These are phyloP conservation scores for Phyllotreta cruciferae DNA, from an alignment of 2,888 invertebrate species.

Conservation along the genomic window DNA sequence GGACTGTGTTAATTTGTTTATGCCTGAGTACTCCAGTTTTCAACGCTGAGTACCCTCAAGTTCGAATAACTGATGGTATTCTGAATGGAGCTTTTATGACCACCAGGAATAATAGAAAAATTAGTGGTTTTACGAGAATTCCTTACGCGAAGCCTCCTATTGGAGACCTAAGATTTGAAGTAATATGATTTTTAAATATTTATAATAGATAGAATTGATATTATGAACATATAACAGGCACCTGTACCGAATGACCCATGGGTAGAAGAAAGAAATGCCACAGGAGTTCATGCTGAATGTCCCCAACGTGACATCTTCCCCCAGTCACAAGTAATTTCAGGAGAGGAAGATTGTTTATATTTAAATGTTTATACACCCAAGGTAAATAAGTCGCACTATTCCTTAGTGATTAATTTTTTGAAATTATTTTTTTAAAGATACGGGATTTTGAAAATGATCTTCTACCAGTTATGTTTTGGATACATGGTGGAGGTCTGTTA, in stretches of 20 bases:
- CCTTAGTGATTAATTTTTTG: neutral
- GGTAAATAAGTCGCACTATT: slow-evolving; percentile 43
- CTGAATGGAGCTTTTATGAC: slow-evolving; percentile 56
- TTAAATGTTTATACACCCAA: slow-evolving; percentile 74
- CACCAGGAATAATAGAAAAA: slow-evolving; percentile 57
- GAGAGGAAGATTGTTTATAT: slow-evolving; percentile 84
- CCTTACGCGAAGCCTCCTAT: slow-evolving; percentile 58
- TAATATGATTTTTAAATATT: slow-evolving; percentile 34
- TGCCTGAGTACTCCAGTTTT: too few relatives aligned
- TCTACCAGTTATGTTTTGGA: slow-evolving; percentile 77
- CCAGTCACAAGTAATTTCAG: slow-evolving; percentile 70
- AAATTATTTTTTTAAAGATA: slow-evolving; percentile 34
- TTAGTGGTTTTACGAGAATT: slow-evolving; percentile 61
- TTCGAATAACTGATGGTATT: slow-evolving; percentile 56
- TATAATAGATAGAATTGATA: too few relatives aligned
- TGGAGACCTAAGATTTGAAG: slow-evolving; percentile 56
- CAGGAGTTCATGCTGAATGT: slow-evolving; percentile 72
- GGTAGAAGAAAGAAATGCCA: slow-evolving; percentile 70
- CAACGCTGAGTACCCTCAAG: slow-evolving; percentile 35
- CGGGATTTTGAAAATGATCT: slow-evolving; percentile 41
- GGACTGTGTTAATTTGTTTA: too few relatives aligned
- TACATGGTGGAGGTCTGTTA: slow-evolving; percentile 79
- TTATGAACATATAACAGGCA: slow-evolving; percentile 59
- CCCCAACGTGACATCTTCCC: slow-evolving; percentile 76
- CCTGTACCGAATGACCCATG: slow-evolving; percentile 70